Percentiles rank a stretch among this genome's conserved stretches.
phyloP scores from a whole-genome alignment of 2,113 vertebrate genomes.

The Electrona antarctica region DNA sequence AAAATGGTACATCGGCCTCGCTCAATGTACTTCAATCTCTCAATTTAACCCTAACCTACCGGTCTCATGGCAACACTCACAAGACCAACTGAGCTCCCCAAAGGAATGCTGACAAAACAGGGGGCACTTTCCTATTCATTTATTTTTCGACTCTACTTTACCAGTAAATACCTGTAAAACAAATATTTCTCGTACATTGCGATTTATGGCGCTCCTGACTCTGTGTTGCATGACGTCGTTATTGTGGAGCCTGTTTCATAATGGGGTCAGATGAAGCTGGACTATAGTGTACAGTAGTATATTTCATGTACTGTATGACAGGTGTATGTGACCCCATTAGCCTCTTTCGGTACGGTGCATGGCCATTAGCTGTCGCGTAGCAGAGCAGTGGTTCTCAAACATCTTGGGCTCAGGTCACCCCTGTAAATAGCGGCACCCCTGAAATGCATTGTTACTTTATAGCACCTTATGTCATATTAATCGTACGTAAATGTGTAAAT shows the following conservation, averaged over 20 bases:
- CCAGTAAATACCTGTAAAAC: not conserved
- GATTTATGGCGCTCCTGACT: slow-evolving; percentile 30
- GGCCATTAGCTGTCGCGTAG: not conserved
- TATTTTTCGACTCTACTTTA: not conserved
- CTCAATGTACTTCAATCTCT: no score
- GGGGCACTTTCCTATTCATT: no score
- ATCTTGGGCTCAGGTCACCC: no score
- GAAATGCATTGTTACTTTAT: not conserved
- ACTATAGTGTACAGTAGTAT: slow-evolving; percentile 51
- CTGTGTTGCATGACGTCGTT: slow-evolving; percentile 24
- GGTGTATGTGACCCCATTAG: slow-evolving; percentile 14
- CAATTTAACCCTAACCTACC: no score
- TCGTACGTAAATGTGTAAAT: no score
- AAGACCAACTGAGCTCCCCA: no score
- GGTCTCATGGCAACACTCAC: no score
- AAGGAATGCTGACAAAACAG: no score
- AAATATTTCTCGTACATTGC: slow-evolving; percentile 15
- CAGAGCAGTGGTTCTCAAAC: not conserved
- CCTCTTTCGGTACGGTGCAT: not conserved
- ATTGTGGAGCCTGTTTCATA: slow-evolving; percentile 40
- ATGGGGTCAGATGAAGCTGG: slow-evolving; percentile 59
- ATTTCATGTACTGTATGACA: slow-evolving; percentile 36
- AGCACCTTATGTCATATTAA: no score
- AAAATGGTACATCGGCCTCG: no score
- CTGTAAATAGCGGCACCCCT: not conserved